phyloP scores from a whole-genome alignment of 2,113 vertebrate species.

The Anarrhichthys ocellatus region DNA sequence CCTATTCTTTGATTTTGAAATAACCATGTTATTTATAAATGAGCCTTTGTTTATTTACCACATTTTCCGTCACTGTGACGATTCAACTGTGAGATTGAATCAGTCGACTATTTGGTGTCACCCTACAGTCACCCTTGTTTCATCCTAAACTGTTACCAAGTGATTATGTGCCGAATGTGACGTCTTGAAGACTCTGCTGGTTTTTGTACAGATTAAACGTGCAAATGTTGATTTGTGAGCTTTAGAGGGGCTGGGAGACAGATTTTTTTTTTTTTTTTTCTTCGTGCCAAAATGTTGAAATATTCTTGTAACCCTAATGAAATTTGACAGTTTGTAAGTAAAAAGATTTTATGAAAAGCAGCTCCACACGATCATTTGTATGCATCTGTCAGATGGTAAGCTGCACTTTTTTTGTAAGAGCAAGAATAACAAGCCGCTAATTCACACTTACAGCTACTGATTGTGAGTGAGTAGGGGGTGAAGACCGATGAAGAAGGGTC shows the following conservation, averaged over 20 bases:
- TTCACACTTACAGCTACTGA: slow-evolving; percentile 31
- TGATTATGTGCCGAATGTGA: background rate
- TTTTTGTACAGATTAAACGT: background rate
- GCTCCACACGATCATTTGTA: background rate
- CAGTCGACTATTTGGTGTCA: background rate
- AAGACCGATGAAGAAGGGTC: slow-evolving; percentile 21
- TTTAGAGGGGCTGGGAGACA: background rate
- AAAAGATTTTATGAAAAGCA: background rate
- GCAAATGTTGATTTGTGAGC: background rate
- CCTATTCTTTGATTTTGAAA: too few species aligned
- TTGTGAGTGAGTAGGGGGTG: slow-evolving; percentile 21
- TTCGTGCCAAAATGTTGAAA: background rate
- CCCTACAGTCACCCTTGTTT: background rate
- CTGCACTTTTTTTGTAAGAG: slow-evolving; percentile 15
- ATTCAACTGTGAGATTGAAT: too few species aligned
- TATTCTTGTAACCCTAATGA: background rate
- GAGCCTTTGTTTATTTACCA: too few species aligned
- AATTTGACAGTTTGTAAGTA: background rate
- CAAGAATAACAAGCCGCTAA: background rate
- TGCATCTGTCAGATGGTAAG: slow-evolving; percentile 17
- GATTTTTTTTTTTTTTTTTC: background rate
- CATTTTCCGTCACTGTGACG: too few species aligned
- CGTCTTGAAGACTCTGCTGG: background rate
- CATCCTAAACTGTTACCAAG: background rate
- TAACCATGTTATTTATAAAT: too few species aligned